These are phyloP conservation scores for Sterna hirundo DNA, from an alignment of 2,113 vertebrate genomes.

Conservation along the genomic window DNA sequence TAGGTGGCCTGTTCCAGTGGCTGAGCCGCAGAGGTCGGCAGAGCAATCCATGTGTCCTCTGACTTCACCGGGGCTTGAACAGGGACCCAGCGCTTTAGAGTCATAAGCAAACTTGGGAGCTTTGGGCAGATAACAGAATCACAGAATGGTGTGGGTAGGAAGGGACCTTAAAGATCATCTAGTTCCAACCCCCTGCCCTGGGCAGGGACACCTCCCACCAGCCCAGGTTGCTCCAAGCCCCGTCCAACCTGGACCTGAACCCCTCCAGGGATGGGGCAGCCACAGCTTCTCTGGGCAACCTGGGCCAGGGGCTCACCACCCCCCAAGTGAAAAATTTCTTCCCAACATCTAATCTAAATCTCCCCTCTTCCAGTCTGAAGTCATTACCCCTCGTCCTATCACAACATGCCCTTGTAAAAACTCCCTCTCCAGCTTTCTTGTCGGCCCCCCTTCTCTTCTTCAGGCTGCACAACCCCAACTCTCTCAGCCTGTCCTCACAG, in stretches of 20 bases:
- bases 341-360: neutral
- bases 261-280: neutral
- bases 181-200: neutral
- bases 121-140: neutral
- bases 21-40: neutral
- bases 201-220: neutral
- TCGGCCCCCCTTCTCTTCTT: neutral
- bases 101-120: neutral
- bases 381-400: neutral
- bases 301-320: neutral
- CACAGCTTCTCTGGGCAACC: neutral
- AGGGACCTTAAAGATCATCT: neutral
- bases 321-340: neutral
- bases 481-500: neutral
- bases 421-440: neutral
- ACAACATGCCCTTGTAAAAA: neutral
- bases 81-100: neutral
- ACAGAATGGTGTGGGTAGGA: neutral
- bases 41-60: neutral
- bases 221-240: neutral
- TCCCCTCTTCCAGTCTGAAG: neutral
- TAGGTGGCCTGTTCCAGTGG: neutral
- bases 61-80: accelerated
- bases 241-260: neutral
- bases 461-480: neutral